Evolutionary conservation across 2,888 invertebrate genomes (phyloP).

Genomic region (Caenorhabditis sp.): DNA sequence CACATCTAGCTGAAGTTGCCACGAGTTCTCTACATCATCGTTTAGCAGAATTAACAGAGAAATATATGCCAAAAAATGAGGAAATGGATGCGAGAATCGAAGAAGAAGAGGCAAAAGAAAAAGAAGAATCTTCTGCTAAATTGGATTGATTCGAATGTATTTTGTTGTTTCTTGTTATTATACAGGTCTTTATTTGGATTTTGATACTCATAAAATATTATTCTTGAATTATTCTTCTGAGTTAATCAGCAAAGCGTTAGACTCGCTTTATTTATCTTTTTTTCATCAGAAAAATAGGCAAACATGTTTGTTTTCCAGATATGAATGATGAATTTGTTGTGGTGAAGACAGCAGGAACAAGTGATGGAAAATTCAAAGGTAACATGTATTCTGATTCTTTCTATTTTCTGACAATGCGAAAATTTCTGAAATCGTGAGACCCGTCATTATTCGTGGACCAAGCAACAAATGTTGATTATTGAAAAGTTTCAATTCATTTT

Average conservation of each 20-base stretch:
- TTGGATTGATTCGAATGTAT: not conserved
- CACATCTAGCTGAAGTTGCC: slow-evolving; percentile 24
- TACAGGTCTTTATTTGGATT: not conserved
- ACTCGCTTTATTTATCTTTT: not conserved
- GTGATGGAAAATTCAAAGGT: too few relatives aligned
- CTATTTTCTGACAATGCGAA: too few relatives aligned
- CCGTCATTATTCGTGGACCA: too few relatives aligned
- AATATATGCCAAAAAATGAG: not conserved
- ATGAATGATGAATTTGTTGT: not conserved
- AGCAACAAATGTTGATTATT: too few relatives aligned
- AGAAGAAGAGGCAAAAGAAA: not conserved
- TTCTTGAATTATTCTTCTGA: not conserved
- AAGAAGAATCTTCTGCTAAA: not conserved
- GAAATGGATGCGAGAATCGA: not conserved
- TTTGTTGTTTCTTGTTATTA: not conserved
- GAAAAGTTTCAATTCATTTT: too few relatives aligned
- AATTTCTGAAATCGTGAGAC: too few relatives aligned
- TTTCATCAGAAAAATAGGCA: not conserved
- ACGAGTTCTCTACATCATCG: not conserved
- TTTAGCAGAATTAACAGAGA: not conserved
- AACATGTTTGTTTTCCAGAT: not conserved
- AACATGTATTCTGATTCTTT: slow-evolving; percentile 3
- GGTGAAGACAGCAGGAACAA: not conserved
- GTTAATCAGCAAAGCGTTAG: not conserved
- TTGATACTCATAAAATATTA: slow-evolving; percentile 2